Evolutionary conservation across 2,797 vertebrate species (phyloP), one percentile per base, ranked within the genome.

Genomic region (Falco columbarius): DNA sequence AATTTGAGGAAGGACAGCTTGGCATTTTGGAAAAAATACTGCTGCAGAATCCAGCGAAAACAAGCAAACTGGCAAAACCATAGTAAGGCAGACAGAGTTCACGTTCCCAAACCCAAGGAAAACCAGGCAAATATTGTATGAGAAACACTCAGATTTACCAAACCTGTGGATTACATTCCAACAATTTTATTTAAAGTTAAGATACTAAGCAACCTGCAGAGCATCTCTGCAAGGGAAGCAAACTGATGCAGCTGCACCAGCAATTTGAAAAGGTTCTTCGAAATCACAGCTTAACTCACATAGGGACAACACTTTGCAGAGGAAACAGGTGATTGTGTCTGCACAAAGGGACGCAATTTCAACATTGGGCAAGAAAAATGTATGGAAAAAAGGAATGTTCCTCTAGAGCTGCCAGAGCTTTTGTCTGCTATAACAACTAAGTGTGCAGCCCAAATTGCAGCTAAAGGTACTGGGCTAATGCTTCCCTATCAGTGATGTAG

Each of bases 161-260:
- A 85, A 67, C 10, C 14, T 14, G 52, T 30, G 56, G 49, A 97
- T 93, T 95, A 90, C 77, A 51, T 97, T 98, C 93, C 70, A 91
- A 68, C 97, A 86, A 86, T 81, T 98, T 61, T 85, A 94, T 40
- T 27, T 68, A 47, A 73, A 98, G 58, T 80, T 98, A 90, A 8
- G 94, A 97, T 13, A 81, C 98, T 58, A 81, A 76, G 3, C 38
- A 79, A 36, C 19, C 94, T 79, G 92, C 98, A 94, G 66, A 80
- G 44, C 94, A 97, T n/a, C 56, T 97, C 52, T 98, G 98, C 44
- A 97, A 98, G 29, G 90, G 47, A 68, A 90, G 97, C 74, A 98
- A 98, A 91, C 81, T 98, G 61, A 93, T 98, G 79, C 97, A 97
- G 97, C 91, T 98, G 82, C 97, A 98, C 62, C 95, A 97, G 80